These are phyloP conservation scores for Mionectes olivaceus DNA, from an alignment of 2,797 vertebrate species.

Conservation along the genomic window DNA sequence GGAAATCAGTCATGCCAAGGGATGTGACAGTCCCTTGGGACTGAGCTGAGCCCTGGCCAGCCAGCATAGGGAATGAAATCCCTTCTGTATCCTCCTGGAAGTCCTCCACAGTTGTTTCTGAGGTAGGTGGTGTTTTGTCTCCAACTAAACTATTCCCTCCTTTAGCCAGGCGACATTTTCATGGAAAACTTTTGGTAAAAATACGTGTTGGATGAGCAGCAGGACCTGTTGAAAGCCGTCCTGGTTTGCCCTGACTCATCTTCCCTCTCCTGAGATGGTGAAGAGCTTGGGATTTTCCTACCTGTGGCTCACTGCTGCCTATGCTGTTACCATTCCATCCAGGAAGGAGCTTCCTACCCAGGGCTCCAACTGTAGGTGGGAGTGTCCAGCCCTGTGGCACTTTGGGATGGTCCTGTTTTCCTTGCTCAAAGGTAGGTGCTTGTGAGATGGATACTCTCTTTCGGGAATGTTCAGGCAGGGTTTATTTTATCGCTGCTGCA, in stretches of 20 bases:
- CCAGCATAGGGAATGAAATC: background rate
- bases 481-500: fast-evolving
- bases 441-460: background rate
- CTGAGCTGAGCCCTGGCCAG: background rate
- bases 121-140: background rate
- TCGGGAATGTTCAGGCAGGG: background rate
- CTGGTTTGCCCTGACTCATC: background rate
- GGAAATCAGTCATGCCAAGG: background rate
- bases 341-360: background rate
- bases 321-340: background rate
- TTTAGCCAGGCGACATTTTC: background rate
- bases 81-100: background rate
- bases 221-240: background rate
- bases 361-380: background rate
- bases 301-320: fast-evolving
- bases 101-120: fast-evolving
- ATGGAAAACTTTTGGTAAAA: background rate
- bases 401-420: background rate
- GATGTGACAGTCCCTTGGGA: background rate
- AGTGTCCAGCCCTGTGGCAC: fast-evolving
- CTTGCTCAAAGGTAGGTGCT: background rate
- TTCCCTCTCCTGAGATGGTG: fast-evolving
- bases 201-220: background rate
- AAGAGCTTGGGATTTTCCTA: background rate
- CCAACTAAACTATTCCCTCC: background rate